A percentile compares a stretch with the other conserved stretches of the same genome.
Evolutionary conservation across 2,113 vertebrate species (phyloP).

Genomic region (Lynx canadensis): DNA sequence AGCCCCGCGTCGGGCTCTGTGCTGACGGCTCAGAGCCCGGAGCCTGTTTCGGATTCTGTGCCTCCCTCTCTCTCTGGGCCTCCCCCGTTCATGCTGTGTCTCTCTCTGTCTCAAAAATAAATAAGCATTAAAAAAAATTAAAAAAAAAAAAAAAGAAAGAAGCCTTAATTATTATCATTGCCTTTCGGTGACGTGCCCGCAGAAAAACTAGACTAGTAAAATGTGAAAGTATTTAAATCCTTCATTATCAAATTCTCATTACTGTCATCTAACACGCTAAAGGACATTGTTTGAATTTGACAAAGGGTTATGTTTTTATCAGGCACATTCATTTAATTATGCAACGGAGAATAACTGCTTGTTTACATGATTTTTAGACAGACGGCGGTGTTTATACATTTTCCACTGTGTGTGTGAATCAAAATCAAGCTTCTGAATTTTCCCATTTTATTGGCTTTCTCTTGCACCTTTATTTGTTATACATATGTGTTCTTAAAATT

Average conservation of each 20-base stretch:
- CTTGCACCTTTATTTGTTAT: constrained; percentile 67
- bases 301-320: background rate
- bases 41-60: too few species aligned
- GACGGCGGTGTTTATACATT: background rate
- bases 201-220: background rate
- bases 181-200: background rate
- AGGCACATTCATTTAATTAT: background rate
- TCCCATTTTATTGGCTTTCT: constrained; percentile 24
- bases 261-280: background rate
- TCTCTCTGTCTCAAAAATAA: too few species aligned
- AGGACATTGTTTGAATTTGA: constrained; percentile 22
- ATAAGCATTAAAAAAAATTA: too few species aligned
- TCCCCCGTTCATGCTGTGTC: too few species aligned
- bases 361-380: background rate
- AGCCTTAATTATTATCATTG: background rate
- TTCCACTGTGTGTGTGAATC: background rate
- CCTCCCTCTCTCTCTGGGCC: too few species aligned
- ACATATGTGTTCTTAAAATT: constrained; percentile 45
- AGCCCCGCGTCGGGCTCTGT: too few species aligned
- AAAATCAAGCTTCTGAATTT: background rate
- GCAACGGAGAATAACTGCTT: background rate
- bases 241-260: background rate
- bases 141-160: background rate
- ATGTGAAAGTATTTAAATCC: background rate
- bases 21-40: too few species aligned